phyloP scores from a whole-genome alignment of 2,888 invertebrate species.

The Parelbella ahira region DNA sequence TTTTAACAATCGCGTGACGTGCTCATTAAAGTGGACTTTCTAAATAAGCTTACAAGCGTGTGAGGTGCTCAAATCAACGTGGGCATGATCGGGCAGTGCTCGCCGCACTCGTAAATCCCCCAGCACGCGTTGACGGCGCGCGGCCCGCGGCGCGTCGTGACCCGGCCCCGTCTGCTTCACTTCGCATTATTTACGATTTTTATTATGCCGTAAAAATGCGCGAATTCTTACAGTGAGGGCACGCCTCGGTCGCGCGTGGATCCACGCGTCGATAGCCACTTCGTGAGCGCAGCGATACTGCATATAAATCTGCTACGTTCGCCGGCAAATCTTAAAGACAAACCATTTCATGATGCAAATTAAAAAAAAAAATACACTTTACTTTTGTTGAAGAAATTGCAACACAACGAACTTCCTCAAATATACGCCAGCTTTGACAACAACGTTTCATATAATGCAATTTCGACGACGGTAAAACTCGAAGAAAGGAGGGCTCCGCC shows the following conservation, averaged over 20 bases:
- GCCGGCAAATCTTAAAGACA: conserved; percentile 34
- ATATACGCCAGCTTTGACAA: no score
- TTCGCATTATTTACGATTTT: conserved; percentile 74
- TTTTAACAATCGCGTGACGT: no score
- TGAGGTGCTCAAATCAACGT: conserved; percentile 41
- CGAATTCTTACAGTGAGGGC: conserved; percentile 62
- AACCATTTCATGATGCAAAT: conserved; percentile 36
- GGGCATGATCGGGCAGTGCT: conserved; percentile 54
- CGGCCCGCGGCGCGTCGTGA: conserved; percentile 70
- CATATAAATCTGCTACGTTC: conserved; percentile 38
- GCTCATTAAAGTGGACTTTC: no score
- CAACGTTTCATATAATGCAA: no score
- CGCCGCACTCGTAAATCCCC: conserved; percentile 60
- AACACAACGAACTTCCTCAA: no score
- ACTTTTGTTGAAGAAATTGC: no score
- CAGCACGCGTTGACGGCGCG: conserved; percentile 64
- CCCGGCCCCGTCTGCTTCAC: conserved; percentile 61
- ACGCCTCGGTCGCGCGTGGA: conserved; percentile 67
- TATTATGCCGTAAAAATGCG: conserved; percentile 73
- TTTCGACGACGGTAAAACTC: no score
- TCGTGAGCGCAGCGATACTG: conserved; percentile 56
- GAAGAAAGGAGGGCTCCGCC: no score
- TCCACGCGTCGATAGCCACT: conserved; percentile 69
- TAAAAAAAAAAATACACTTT: no score
- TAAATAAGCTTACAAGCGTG: no score